A percentile compares a stretch with the other conserved stretches of the same genome.
These are phyloP conservation scores for Oryzias curvinotus DNA, from an alignment of 2,113 vertebrate genomes.

Conservation along the genomic window DNA sequence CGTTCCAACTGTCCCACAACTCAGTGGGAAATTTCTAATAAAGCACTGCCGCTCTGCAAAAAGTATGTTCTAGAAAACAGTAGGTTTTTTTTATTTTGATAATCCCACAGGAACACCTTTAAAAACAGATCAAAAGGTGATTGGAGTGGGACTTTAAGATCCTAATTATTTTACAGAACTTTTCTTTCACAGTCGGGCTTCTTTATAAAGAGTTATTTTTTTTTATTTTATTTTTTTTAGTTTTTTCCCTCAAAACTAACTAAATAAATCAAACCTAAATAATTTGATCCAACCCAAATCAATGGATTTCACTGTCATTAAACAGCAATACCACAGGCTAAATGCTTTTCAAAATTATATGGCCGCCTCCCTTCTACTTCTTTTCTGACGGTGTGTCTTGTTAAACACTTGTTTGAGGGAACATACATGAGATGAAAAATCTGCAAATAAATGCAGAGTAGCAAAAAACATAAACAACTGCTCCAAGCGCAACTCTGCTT, in stretches of 20 bases:
- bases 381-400: constrained; percentile 14
- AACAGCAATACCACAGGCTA: constrained; percentile 18
- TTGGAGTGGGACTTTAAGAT: no score
- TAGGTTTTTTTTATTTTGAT: no score
- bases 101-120: no score
- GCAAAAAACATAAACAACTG: constrained; percentile 19
- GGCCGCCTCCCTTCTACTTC: not conserved
- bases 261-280: constrained; percentile 49
- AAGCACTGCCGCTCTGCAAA: no score
- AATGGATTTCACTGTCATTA: constrained; percentile 20
- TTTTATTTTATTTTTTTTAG: no score
- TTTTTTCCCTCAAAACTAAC: constrained; percentile 40
- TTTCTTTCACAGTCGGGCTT: no score
- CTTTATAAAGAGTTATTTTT: constrained; percentile 1
- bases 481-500: constrained; percentile 37
- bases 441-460: constrained; percentile 25
- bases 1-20: no score
- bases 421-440: constrained; percentile 31
- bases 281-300: constrained; percentile 49
- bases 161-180: no score
- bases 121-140: no score
- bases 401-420: constrained; percentile 28
- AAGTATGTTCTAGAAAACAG: no score
- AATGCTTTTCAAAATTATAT: constrained; percentile 18
- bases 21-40: no score